phyloP scores from a whole-genome alignment of 2,888 invertebrate species.

The Eurytoma adleriae region DNA sequence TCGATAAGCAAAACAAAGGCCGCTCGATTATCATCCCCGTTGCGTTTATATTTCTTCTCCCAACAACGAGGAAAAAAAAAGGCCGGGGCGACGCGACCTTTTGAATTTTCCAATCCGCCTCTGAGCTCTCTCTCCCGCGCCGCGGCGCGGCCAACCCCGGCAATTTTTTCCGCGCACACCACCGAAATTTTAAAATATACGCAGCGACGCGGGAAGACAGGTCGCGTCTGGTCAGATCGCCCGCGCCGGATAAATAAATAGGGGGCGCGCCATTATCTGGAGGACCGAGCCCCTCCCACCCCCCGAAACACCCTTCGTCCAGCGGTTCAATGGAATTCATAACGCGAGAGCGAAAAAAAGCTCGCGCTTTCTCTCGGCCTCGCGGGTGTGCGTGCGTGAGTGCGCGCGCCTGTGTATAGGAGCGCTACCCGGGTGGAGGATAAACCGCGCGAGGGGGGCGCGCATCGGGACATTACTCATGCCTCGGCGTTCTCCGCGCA shows the following conservation, averaged over 20 bases:
- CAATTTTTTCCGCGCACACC: not conserved
- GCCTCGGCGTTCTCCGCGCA: slow-evolving; percentile 77
- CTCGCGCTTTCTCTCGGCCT: slow-evolving; percentile 26
- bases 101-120: slow-evolving; percentile 32
- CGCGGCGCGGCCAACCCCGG: not conserved
- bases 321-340: slow-evolving; percentile 72
- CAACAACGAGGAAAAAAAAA: not conserved
- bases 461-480: slow-evolving; percentile 78
- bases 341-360: slow-evolving; percentile 70
- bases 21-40: slow-evolving; percentile 38
- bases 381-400: too few species aligned
- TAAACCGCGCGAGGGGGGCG: slow-evolving; percentile 54
- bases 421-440: slow-evolving; percentile 4
- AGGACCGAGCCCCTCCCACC: slow-evolving; percentile 66
- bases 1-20: slow-evolving; percentile 49
- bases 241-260: slow-evolving; percentile 69
- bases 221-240: slow-evolving; percentile 66
- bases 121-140: not conserved
- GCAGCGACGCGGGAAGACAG: slow-evolving; percentile 62
- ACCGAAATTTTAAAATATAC: slow-evolving; percentile 49
- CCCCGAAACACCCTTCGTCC: slow-evolving; percentile 59
- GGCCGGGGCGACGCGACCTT: slow-evolving; percentile 5
- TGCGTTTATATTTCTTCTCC: slow-evolving; percentile 39
- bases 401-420: slow-evolving; percentile 21
- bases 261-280: slow-evolving; percentile 70